Base-by-base conservation (phyloP, 2,797 vertebrate species). In the Phoebastria nigripes region DNA sequence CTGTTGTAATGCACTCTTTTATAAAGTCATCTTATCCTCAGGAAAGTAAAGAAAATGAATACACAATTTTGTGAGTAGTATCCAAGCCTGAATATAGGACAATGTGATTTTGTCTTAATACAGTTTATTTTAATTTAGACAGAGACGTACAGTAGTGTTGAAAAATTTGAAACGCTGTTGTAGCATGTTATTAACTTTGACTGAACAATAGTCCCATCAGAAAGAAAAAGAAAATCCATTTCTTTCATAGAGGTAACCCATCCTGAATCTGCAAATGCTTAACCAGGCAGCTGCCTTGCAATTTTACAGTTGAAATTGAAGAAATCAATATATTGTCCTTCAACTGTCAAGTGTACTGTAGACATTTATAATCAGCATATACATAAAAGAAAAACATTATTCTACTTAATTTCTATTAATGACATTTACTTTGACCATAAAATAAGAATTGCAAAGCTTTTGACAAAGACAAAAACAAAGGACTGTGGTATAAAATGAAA, bases 321-420 rank as follows among this genome's bases (percentile, higher is more conserved):
- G 9, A 90, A 93, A 95, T 91, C 93, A 90, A 91, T 96, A 87
- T 29, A 59, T 82, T 51, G 78, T 91, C 61, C 62, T 91, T 86
- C 69, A 90, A 44, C 49, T 83, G 59, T 71, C 52, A 88, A 90
- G 28, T 66, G 28, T 58, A 65, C 35, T 69, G 82, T 41, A 83
- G 51, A 54, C 11, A 91, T 51, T 83, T 86, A n/a, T 81, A 94
- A 69, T 47, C 24, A 90, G 3, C 7, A 73, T 70, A 35, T 46
- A 49, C 19, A 58, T 17, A 81, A 83, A 78, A 71, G 25, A 85
- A 77, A 51, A 88, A 52, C 54, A 59, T 56, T 87, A 41, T 93
- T 80, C 52, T 78, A 39, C 29, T 69, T 87, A 0, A 76, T 72
- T 88, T 69, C 46, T 62, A 35, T 81, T 83, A 90, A 74, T 52